A percentile compares a stretch with the other conserved stretches of the same genome.
phyloP scores from a whole-genome alignment of 35 echinoderm and acorn worm genomes.

The Heliocidaris erythrogramma region DNA sequence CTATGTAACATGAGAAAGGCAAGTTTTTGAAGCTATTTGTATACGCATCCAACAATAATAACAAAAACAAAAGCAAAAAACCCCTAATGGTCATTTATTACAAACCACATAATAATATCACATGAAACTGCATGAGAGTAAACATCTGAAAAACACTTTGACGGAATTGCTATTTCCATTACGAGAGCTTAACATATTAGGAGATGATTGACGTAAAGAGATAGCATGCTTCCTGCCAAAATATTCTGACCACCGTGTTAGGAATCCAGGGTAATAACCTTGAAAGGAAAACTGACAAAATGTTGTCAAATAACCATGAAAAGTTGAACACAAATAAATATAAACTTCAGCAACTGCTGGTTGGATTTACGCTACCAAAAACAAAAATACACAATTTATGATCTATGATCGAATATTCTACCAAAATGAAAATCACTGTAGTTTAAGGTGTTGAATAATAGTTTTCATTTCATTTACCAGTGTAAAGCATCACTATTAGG shows the following conservation, averaged over 20 bases:
- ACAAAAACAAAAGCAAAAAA: neutral
- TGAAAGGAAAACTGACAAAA: neutral
- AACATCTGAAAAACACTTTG: neutral
- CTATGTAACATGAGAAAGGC: neutral
- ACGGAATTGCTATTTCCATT: neutral
- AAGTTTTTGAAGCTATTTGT: neutral
- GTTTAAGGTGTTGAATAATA: no score
- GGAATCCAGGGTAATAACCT: neutral
- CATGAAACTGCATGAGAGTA: neutral
- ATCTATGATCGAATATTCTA: no score
- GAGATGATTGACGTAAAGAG: neutral
- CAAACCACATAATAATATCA: neutral
- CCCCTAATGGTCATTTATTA: neutral
- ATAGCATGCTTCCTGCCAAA: neutral
- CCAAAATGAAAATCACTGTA: no score
- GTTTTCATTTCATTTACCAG: no score
- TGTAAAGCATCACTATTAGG: no score
- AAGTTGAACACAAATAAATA: neutral
- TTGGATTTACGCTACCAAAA: no score
- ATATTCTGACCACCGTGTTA: neutral
- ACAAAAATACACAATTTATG: no score
- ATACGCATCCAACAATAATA: neutral
- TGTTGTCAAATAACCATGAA: neutral
- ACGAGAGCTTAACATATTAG: neutral
- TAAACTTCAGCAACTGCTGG: no score